These are phyloP conservation scores for Euleptes europaea DNA, from an alignment of 2,113 vertebrate species.

Conservation along the genomic window DNA sequence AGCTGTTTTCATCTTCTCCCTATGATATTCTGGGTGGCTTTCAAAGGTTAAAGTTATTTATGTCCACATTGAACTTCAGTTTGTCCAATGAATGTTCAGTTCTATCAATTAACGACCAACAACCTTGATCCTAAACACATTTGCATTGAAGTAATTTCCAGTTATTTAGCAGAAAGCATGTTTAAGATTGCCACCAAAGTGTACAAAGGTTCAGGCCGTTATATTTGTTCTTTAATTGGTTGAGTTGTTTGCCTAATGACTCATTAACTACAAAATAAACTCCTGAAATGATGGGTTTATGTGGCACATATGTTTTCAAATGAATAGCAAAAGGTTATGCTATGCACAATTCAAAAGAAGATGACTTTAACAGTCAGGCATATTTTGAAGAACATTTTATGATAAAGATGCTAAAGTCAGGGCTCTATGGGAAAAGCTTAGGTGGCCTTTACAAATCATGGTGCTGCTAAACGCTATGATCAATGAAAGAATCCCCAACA, in stretches of 20 bases:
- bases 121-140: neutral
- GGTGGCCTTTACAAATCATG: neutral
- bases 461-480: neutral
- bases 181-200: neutral
- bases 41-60: neutral
- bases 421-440: neutral
- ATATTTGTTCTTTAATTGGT: constrained; percentile 3
- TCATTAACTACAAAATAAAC: neutral
- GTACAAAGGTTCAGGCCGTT: neutral
- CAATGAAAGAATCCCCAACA: neutral
- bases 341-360: neutral
- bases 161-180: neutral
- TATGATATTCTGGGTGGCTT: neutral
- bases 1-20: neutral
- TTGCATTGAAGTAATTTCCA: neutral
- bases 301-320: neutral
- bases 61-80: neutral
- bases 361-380: neutral
- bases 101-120: neutral
- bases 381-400: neutral
- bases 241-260: neutral
- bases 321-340: neutral
- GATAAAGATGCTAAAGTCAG: neutral
- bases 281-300: neutral
- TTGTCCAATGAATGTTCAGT: neutral